Evolutionary conservation across 2,113 vertebrate species (phyloP).

Genomic region (Puma concolor): DNA sequence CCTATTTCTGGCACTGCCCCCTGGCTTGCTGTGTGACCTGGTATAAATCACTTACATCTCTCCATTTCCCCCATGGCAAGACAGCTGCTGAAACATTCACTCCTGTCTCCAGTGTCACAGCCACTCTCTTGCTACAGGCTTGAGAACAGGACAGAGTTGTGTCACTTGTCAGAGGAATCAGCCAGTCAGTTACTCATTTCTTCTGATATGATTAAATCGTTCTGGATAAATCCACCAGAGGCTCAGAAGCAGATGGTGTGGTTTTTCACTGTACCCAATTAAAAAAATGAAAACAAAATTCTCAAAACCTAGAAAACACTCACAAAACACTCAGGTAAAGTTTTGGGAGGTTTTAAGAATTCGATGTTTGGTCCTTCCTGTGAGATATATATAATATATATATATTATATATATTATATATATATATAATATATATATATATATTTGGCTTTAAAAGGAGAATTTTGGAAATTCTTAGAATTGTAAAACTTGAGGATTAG

Average conservation of each 20-base stretch:
- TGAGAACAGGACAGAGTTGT: constrained; percentile 41
- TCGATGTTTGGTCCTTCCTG: not conserved
- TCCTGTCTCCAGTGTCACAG: constrained; percentile 50
- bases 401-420: not conserved
- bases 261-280: constrained; percentile 45
- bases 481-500: constrained; percentile 32
- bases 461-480: not conserved
- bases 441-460: not conserved
- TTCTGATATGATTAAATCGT: constrained; percentile 42
- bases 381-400: not conserved
- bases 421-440: not conserved
- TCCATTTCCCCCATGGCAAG: not conserved
- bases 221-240: constrained; percentile 24
- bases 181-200: constrained; percentile 6
- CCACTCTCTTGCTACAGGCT: constrained; percentile 48
- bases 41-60: constrained; percentile 46
- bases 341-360: constrained; percentile 17
- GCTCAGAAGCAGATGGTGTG: constrained; percentile 47
- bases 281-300: not conserved
- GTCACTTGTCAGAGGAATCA: constrained; percentile 63
- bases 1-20: constrained; percentile 42
- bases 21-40: constrained; percentile 47
- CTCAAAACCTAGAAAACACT: not conserved
- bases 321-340: not conserved
- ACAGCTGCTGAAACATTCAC: constrained; percentile 48